A percentile compares a stretch with the other conserved stretches of the same genome.
These are phyloP conservation scores for Himalopsyche tibetana DNA, from an alignment of 2,888 invertebrate species.

Conservation along the genomic window DNA sequence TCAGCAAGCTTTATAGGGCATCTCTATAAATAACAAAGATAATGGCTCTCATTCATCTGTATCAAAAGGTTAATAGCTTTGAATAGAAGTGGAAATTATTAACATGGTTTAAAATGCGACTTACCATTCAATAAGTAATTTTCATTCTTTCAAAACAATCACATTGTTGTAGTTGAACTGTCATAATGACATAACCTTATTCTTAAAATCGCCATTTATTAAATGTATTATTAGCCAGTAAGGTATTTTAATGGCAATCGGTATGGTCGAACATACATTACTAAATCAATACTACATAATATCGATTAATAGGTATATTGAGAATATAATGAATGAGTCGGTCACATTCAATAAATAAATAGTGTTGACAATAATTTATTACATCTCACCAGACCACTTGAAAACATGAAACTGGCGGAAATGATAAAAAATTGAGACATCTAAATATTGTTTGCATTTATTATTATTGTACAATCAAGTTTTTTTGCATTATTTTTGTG, in stretches of 20 bases:
- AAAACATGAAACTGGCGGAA: too few relatives aligned
- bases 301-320: too few relatives aligned
- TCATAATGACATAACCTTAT: conserved; percentile 39
- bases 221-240: background rate
- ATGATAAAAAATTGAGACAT: too few relatives aligned
- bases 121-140: conserved; percentile 6
- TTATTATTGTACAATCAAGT: too few relatives aligned
- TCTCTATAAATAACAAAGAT: conserved; percentile 31
- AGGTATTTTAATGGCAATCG: background rate
- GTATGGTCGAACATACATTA: too few relatives aligned
- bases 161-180: conserved; percentile 23
- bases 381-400: too few relatives aligned
- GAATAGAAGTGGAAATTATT: conserved; percentile 12
- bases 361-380: too few relatives aligned
- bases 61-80: conserved; percentile 2
- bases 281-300: too few relatives aligned
- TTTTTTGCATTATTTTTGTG: too few relatives aligned
- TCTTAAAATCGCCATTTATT: conserved; percentile 5
- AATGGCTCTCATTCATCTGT: conserved; percentile 11
- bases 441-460: too few relatives aligned
- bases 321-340: too few relatives aligned
- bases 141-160: conserved; percentile 39
- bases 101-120: conserved; percentile 17
- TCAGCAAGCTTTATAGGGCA: conserved; percentile 52
- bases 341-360: too few relatives aligned